Conservation (phyloP, 2,113 vertebrate species). For the Clarias magur region DNA sequence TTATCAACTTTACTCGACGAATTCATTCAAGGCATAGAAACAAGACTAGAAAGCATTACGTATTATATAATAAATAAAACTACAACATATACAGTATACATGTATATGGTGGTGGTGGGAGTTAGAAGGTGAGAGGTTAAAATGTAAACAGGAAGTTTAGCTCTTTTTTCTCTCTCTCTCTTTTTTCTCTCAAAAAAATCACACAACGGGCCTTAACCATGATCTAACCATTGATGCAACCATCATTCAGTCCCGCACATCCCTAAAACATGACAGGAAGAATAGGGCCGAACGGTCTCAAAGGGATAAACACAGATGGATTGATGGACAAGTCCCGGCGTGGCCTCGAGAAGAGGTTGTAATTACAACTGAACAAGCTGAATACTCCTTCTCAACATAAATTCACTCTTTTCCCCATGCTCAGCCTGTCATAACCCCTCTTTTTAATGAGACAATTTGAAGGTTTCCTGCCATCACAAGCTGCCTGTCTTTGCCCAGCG, state of each 20-base stretch:
- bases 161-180: constrained; percentile 15
- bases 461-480: constrained; percentile 66
- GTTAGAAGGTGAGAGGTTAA: constrained; percentile 45
- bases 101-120: constrained; percentile 30
- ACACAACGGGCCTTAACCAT: constrained; percentile 29
- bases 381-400: constrained; percentile 54
- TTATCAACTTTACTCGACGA: constrained; percentile 66
- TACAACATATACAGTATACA: constrained; percentile 62
- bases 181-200: constrained; percentile 5
- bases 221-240: constrained; percentile 43
- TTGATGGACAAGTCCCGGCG: constrained; percentile 18
- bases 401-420: constrained; percentile 50
- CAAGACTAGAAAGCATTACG: constrained; percentile 53
- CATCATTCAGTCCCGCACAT: constrained; percentile 35
- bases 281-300: constrained; percentile 26
- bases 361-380: constrained; percentile 61
- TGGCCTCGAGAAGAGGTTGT: constrained; percentile 53
- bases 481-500: constrained; percentile 60
- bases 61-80: constrained; percentile 62
- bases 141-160: constrained; percentile 49
- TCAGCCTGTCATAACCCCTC: constrained; percentile 66
- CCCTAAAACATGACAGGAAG: constrained; percentile 24
- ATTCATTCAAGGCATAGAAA: constrained; percentile 67
- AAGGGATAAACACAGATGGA: constrained; percentile 3
- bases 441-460: constrained; percentile 74